Conservation (phyloP, 2,113 vertebrate species). For the Kryptolebias marmoratus region DNA sequence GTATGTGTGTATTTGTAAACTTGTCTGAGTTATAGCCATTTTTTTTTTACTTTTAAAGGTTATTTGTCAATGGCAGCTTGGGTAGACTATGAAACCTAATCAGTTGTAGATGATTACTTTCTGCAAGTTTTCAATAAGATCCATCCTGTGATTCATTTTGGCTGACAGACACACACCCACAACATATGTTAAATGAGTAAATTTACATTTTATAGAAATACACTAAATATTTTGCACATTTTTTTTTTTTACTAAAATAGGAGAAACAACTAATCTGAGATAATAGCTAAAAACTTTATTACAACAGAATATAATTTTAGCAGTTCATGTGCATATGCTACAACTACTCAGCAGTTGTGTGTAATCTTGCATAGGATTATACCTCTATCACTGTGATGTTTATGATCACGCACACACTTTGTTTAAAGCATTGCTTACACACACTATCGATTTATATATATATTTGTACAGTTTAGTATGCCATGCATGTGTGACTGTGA, state of each 20-base stretch:
- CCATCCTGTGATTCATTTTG: too few relatives aligned
- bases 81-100: too few relatives aligned
- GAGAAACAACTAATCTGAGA: not conserved
- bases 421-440: not conserved
- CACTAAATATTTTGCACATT: not conserved
- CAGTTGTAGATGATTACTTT: too few relatives aligned
- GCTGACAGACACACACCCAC: not conserved
- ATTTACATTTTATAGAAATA: not conserved
- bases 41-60: too few relatives aligned
- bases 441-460: conserved; percentile 17
- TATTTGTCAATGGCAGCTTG: too few relatives aligned
- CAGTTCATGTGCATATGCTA: not conserved
- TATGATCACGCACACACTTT: not conserved
- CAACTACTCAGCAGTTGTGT: conserved; percentile 16
- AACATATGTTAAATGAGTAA: not conserved
- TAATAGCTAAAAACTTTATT: not conserved
- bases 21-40: too few relatives aligned
- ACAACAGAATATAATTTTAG: conserved; percentile 1
- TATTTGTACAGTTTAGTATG: conserved; percentile 1
- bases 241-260: not conserved
- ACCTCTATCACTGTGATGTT: conserved; percentile 13
- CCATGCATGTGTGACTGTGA: conserved; percentile 5
- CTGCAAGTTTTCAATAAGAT: too few relatives aligned
- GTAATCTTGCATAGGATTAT: conserved; percentile 30
- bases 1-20: too few relatives aligned